Base-by-base conservation (phyloP, 2,113 vertebrate genomes). In the Todiramphus chloris region DNA sequence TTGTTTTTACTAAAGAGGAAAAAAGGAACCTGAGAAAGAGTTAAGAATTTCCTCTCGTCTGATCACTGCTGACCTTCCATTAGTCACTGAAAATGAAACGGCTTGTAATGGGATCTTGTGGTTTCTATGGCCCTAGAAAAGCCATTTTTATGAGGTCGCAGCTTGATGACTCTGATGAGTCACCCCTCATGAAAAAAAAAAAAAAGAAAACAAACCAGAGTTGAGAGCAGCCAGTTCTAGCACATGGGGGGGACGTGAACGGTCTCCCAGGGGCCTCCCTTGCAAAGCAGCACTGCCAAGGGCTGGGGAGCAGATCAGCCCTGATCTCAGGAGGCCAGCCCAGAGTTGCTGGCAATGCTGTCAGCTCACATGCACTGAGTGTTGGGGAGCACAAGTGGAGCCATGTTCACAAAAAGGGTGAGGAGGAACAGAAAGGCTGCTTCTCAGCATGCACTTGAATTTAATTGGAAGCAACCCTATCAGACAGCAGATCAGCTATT, bases 1-100 rank as follows among this genome's bases (percentile, higher is more conserved):
- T 95, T 77, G 15, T 7, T 86, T 94, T 70, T 28, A 81, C 35
- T 84, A 15, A 74, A 51, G 63, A 70, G 56, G 56, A 70, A 90
- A 83, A 83, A 64, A 35, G 51, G 75, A 96, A 88, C 62, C 46
- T 48, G 82, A 96, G 84, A 96, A 94, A 94, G 75, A 96, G 90
- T 96, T 94, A 95, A 97, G 92, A 81, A 90, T 96, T 95, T 91
- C 83, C 59, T 88, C 79, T 85, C 44, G 33, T 85, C 81, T 89
- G 68, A 81, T 90, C 93, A 80, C 53, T 62, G 60, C 67, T 96
- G 90, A 83, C 86, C 91, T 90, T 89, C 70, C 37, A 82, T 84
- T 83, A 97, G 87, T 84, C 89, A 91, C 50, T 24, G 21, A 92
- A 96, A 95, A 91, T 83, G 35, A 93, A 94, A 87, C 0, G 2